Conservation (phyloP, 2,797 vertebrate genomes). For the Schizopygopsis pylzovi region DNA sequence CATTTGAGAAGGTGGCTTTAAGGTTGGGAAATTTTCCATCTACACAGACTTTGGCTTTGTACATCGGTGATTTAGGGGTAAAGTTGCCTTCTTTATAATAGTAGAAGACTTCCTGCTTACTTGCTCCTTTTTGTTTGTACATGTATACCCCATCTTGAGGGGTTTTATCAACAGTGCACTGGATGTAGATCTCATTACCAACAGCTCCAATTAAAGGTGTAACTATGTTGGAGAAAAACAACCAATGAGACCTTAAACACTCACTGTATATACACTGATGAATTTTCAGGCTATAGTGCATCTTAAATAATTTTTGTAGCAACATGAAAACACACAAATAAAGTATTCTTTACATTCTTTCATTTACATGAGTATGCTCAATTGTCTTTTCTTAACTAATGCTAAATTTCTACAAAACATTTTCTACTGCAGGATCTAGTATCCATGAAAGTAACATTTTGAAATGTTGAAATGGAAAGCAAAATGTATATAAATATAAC, state of each 20-base stretch:
- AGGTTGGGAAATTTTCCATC: background rate
- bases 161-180: background rate
- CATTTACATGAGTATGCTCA: background rate
- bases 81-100: accelerated
- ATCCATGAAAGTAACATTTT: background rate
- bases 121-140: background rate
- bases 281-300: background rate
- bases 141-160: constrained; percentile 16
- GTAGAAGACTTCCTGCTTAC: background rate
- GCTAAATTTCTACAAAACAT: background rate
- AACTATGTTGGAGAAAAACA: background rate
- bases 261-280: background rate
- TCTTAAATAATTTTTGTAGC: background rate
- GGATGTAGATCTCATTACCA: background rate
- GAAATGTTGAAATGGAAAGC: background rate
- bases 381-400: background rate
- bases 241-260: background rate
- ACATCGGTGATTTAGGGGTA: background rate
- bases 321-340: background rate
- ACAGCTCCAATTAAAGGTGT: background rate
- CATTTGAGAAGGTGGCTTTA: background rate
- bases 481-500: background rate
- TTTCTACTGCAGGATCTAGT: background rate
- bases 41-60: accelerated
- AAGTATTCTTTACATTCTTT: background rate